A percentile compares a stretch with the other conserved stretches of the same genome.
Conservation (phyloP, 2,797 vertebrate species). For the Aphelocoma californica region DNA sequence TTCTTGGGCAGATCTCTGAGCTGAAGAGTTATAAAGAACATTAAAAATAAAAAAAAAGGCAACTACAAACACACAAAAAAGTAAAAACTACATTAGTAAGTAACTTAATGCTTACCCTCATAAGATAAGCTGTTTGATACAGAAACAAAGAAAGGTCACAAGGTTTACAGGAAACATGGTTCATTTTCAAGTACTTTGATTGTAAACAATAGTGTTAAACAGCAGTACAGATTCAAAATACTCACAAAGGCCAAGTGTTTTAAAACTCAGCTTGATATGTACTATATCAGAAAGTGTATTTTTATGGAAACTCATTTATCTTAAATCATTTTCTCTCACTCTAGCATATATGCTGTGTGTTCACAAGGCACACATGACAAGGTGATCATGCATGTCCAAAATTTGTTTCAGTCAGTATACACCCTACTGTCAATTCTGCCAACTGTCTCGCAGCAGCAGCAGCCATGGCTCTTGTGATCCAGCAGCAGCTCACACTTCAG, state of each 20-base stretch:
- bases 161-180: not conserved
- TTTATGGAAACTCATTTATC: not conserved
- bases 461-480: not conserved
- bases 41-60: not conserved
- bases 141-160: conserved; percentile 25
- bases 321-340: not conserved
- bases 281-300: not conserved
- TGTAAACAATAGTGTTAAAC: not conserved
- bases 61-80: not conserved
- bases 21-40: conserved; percentile 67
- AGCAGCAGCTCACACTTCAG: not conserved
- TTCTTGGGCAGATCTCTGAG: conserved; percentile 97
- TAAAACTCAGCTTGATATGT: not conserved
- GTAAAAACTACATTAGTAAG: not conserved
- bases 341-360: not conserved
- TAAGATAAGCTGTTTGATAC: not conserved
- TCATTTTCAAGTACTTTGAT: not conserved
- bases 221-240: not conserved
- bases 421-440: not conserved
- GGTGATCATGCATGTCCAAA: not conserved
- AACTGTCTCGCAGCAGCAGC: not conserved
- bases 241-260: not conserved
- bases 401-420: not conserved
- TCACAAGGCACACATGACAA: not conserved
- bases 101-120: not conserved